These are phyloP conservation scores for Heliconius sara DNA, from an alignment of 2,888 invertebrate genomes.

Conservation along the genomic window DNA sequence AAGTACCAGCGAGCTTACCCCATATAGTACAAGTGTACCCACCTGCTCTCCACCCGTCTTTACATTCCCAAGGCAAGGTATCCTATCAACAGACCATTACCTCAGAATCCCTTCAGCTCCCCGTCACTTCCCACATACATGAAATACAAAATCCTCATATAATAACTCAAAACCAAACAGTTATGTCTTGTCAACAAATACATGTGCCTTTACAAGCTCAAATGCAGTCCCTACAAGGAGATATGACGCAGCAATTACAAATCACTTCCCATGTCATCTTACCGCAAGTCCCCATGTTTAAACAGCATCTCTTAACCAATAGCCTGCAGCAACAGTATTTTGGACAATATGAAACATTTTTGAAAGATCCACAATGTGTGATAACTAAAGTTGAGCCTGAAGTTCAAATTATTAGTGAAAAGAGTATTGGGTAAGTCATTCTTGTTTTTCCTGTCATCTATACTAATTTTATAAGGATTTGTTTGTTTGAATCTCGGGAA, in stretches of 20 bases:
- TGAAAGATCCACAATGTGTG: constrained; percentile 63
- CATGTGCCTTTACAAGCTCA: constrained; percentile 57
- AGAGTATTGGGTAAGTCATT: constrained; percentile 63
- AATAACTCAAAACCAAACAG: constrained; percentile 68
- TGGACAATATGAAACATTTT: constrained; percentile 64
- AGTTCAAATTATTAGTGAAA: constrained; percentile 53
- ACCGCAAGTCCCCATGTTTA: constrained; percentile 65
- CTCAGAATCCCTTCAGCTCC: constrained; percentile 65
- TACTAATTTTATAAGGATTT: background rate
- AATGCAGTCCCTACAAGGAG: constrained; percentile 60
- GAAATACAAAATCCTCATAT: constrained; percentile 61
- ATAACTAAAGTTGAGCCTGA: constrained; percentile 65
- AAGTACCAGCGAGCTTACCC: constrained; percentile 60
- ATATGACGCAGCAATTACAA: constrained; percentile 66
- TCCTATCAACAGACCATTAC: constrained; percentile 70
- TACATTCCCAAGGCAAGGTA: constrained; percentile 67
- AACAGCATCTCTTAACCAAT: constrained; percentile 69
- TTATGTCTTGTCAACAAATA: constrained; percentile 72
- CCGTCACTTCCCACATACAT: constrained; percentile 58
- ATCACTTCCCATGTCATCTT: constrained; percentile 71
- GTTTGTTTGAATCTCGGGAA: background rate
- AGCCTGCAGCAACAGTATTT: constrained; percentile 66
- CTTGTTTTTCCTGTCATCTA: background rate
- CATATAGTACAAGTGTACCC: constrained; percentile 75
- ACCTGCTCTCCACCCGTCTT: constrained; percentile 62